phyloP scores from a whole-genome alignment of 2,797 vertebrate species.

The Pantherophis alleghaniensis region DNA sequence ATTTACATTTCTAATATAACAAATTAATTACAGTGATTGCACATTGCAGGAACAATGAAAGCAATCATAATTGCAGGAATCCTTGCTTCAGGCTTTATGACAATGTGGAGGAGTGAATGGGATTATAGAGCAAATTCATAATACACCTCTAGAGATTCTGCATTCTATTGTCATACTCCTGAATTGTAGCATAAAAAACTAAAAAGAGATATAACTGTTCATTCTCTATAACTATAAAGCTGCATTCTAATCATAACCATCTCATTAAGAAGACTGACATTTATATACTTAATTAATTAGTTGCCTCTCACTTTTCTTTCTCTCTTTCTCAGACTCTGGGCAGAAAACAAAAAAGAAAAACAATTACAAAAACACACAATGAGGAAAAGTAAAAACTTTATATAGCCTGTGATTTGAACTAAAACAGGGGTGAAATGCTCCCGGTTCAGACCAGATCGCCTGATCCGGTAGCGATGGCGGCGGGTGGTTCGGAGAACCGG shows the following conservation, averaged over 20 bases:
- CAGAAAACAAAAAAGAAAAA: not conserved
- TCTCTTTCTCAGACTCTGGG: not conserved
- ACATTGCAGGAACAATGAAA: not conserved
- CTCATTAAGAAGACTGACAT: not conserved
- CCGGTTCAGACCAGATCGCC: no score
- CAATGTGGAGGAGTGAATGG: not conserved
- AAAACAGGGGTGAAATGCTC: not conserved
- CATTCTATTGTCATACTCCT: not conserved
- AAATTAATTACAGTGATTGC: not conserved
- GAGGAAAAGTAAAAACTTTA: not conserved
- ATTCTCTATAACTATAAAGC: not conserved
- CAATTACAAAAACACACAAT: not conserved
- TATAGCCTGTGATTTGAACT: not conserved
- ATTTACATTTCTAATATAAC: constrained; percentile 27
- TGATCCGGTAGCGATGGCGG: no score
- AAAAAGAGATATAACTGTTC: no score
- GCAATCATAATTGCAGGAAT: not conserved
- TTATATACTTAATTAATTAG: not conserved
- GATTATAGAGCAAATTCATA: not conserved
- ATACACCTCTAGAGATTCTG: not conserved
- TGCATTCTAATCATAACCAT: not conserved
- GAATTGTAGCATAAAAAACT: not conserved
- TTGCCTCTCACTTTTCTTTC: not conserved
- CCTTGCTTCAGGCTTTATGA: not conserved
- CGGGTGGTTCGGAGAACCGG: no score